Conservation (phyloP, 1,140 invertebrate genomes). For the Leptoteleia sp. region DNA sequence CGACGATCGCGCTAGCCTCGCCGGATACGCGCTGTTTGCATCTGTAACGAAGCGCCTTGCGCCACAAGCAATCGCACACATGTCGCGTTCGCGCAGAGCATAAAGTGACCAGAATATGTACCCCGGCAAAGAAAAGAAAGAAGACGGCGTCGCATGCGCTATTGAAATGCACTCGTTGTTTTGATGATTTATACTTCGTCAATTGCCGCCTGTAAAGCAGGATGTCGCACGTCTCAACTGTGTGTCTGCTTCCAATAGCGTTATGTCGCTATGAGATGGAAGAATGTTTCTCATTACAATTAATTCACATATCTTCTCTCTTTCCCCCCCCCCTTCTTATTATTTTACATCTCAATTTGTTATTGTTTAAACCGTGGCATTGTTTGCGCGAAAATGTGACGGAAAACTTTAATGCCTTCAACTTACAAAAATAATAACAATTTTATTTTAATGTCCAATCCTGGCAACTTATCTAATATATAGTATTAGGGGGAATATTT, state of each 20-base stretch:
- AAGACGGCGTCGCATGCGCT: constrained; percentile 60
- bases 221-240: constrained; percentile 78
- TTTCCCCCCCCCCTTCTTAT: no score
- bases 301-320: no score
- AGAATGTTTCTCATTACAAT: constrained; percentile 59
- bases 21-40: constrained; percentile 78
- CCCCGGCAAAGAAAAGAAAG: constrained; percentile 57
- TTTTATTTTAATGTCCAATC: no score
- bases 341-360: no score
- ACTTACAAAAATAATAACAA: no score
- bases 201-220: constrained; percentile 75
- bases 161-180: constrained; percentile 79
- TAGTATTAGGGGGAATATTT: no score
- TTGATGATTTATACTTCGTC: constrained; percentile 78
- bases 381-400: no score
- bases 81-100: constrained; percentile 59
- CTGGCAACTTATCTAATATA: no score
- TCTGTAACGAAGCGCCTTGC: constrained; percentile 76
- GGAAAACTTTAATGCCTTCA: no score
- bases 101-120: constrained; percentile 58
- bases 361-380: no score
- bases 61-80: constrained; percentile 53
- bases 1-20: constrained; percentile 58
- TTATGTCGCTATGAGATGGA: constrained; percentile 65
- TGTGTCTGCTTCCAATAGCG: constrained; percentile 73